Evolutionary conservation across 2,888 invertebrate species (phyloP).

Genomic region (Tineola bisselliella): DNA sequence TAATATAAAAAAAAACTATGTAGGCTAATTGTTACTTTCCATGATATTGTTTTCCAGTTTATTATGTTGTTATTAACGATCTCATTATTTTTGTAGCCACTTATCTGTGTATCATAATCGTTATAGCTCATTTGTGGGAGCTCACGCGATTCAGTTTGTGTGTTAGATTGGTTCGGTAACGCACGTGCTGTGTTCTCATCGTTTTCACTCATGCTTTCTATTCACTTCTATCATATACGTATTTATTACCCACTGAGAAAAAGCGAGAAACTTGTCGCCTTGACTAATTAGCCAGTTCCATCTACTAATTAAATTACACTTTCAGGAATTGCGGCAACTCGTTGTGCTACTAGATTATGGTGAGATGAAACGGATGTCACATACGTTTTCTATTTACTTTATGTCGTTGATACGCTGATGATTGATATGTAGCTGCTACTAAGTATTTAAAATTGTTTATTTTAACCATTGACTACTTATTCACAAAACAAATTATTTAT

Average conservation of each 20-base stretch:
- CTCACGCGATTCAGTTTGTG: conserved; percentile 10
- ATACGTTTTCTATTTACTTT: neutral
- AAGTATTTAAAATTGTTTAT: neutral
- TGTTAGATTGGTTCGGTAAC: conserved; percentile 8
- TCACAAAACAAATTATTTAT: neutral
- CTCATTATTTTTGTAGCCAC: conserved; percentile 11
- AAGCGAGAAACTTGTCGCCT: conserved; percentile 2
- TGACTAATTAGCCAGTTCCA: neutral
- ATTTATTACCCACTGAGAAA: conserved; percentile 4
- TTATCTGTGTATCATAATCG: neutral
- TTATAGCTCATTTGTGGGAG: conserved; percentile 11
- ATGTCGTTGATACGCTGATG: neutral
- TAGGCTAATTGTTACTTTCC: conserved; percentile 2
- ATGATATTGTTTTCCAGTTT: conserved; percentile 5
- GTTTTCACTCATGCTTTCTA: conserved; percentile 16
- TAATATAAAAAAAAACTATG: neutral
- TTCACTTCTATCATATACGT: conserved; percentile 2
- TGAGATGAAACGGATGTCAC: neutral
- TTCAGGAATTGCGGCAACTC: neutral
- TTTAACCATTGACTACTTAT: neutral
- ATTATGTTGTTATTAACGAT: conserved; percentile 11
- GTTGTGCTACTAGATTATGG: neutral
- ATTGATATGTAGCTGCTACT: no score
- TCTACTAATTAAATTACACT: neutral
- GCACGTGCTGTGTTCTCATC: conserved; percentile 14